Base-by-base conservation (phyloP, 2,888 invertebrate genomes). In the Copidosoma aretas region DNA sequence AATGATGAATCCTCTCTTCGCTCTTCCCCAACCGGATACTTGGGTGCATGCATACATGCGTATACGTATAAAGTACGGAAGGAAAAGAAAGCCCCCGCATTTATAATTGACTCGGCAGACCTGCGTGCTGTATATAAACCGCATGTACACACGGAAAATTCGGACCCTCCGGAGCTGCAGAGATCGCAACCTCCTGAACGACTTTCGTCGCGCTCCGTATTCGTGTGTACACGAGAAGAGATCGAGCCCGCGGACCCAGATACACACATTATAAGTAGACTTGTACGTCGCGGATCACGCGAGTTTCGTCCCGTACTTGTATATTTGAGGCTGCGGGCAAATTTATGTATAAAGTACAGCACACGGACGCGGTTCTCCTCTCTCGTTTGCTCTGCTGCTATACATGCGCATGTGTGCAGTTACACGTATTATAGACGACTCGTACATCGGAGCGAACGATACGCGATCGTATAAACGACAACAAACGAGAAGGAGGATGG, bases 111-210 rank as follows among this genome's bases (percentile, higher is more conserved):
- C 17, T 17, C 3, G 3, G 14, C 43, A 15, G 25, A 32, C 43
- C 43, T 8, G 17, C 8, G 43, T 12, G 43, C 17, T 46, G 14
- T 46, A n/a, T n/a, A n/a, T 32, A 32, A 5, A 32, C 32, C 4
- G 32, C 8, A 62, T 71, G n/a, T n/a, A n/a, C n/a, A n/a, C n/a
- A n/a, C n/a, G 69, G 66, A 60, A 64, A 59, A 39, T 52, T 53
- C 39, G 51, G 60, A 39, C 52, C 19, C 41, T 12, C 8, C n/a
- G 4, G 39, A 46, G 41, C 22, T 60, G 12, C 19, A 15, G 39
- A 39, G 39, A 64, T 67, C 41, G n/a, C n/a, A 63, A 67, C 60
- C 69, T 53, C 53, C 60, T 24, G 19, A 73, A 73, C 73, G 73
- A 43, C 46, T 64, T 65, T 46, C 56, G 60, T n/a, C 59, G 64